These are phyloP conservation scores for Falcaria lacertinaria DNA, from an alignment of 2,888 invertebrate genomes.

Conservation along the genomic window DNA sequence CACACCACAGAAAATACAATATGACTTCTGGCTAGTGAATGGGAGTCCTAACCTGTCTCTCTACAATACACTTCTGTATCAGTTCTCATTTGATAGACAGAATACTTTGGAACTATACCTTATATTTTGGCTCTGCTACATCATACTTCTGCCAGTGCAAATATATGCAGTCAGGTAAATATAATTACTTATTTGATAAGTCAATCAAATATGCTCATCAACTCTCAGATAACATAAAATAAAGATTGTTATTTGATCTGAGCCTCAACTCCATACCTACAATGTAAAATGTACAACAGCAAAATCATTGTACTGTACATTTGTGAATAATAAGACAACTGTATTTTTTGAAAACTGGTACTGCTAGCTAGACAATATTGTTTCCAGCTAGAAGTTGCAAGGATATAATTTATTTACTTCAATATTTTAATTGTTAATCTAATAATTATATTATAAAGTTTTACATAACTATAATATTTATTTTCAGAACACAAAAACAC, in stretches of 20 bases:
- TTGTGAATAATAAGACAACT: no score
- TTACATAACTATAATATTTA: neutral
- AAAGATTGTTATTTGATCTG: no score
- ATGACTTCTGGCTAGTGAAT: conserved; percentile 98
- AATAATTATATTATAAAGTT: neutral
- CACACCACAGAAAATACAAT: conserved; percentile 74
- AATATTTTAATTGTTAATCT: no score
- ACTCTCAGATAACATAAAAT: no score
- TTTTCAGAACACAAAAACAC: conserved; percentile 88
- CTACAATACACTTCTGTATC: conserved; percentile 93
- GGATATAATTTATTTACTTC: no score
- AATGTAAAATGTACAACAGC: no score
- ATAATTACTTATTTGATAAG: conserved; percentile 5
- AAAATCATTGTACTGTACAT: no score
- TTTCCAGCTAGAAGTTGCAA: no score
- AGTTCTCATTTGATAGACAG: conserved; percentile 97
- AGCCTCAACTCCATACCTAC: no score
- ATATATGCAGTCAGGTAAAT: conserved; percentile 88
- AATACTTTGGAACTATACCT: conserved; percentile 95
- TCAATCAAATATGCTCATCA: no score
- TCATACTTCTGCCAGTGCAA: conserved; percentile 92
- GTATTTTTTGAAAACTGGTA: no score
- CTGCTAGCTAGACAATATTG: no score
- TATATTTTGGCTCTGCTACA: conserved; percentile 91
- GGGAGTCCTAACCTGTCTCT: conserved; percentile 94